Evolutionary conservation across 2,113 vertebrate genomes (phyloP).

Genomic region (Cheirogaleus medius): DNA sequence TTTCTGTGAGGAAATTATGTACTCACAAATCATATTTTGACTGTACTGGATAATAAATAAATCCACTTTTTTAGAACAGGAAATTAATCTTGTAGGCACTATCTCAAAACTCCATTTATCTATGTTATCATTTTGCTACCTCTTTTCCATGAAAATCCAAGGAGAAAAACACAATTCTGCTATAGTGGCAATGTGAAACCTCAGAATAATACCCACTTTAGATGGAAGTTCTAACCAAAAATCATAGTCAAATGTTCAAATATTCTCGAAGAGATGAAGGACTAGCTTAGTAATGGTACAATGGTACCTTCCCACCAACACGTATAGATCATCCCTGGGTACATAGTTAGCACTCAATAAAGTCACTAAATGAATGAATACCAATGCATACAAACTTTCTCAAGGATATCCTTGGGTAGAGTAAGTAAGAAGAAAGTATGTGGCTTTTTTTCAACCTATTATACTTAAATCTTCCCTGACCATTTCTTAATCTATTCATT

Average conservation of each 20-base stretch:
- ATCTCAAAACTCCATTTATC: constrained; percentile 37
- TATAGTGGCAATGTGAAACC: neutral
- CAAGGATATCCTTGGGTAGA: neutral
- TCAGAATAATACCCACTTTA: neutral
- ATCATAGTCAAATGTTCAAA: neutral
- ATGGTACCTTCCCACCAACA: neutral
- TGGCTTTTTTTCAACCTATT: neutral
- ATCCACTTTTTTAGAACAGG: neutral
- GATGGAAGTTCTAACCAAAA: neutral
- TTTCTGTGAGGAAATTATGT: constrained; percentile 6
- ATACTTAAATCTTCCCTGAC: neutral
- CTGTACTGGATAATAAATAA: neutral
- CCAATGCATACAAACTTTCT: neutral
- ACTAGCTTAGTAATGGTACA: neutral
- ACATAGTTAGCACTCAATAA: neutral
- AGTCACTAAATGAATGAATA: neutral
- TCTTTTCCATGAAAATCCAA: constrained; percentile 6
- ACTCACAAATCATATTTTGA: constrained; percentile 31
- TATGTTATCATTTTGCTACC: constrained; percentile 9
- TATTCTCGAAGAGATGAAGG: neutral
- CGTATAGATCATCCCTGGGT: neutral
- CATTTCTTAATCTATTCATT: neutral
- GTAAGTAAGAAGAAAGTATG: neutral
- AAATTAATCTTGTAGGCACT: neutral
- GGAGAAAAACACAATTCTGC: neutral